Base-by-base conservation (phyloP, 2,797 vertebrate species). In the Sciurus vulgaris region DNA sequence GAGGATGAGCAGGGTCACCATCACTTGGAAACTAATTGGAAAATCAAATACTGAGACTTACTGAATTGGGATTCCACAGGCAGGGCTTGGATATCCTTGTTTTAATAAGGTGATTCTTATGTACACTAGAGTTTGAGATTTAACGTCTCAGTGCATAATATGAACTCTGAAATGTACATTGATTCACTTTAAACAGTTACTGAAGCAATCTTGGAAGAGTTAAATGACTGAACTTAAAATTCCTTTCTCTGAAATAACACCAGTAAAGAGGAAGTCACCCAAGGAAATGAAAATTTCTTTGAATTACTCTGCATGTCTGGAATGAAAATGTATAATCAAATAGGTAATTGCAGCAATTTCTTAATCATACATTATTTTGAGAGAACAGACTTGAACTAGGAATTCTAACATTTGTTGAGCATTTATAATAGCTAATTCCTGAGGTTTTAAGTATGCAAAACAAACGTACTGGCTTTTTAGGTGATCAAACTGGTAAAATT, bases 241-340 rank as follows among this genome's bases (percentile, higher is more conserved):
- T 94, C 20, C 41, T 61, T 70, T 73, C 56, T 73, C 47, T 76
- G 72, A 89, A 84, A 89, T 78, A 49, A 28, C 61, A 51, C 51
- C 63, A 77, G 30, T 76, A 77, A 79, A 86, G 33, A 89, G 33
- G 56, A 59, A 69, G 38, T 89, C 61, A 61, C 41, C 33, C 9
- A 69, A 69, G 78, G 72, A 89, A 69, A 94, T 70, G 22, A 84
- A 84, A 77, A 26, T 85, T 59, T 90, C 51, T 70, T 90, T 85
- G 79, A 90, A 78, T 89, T 89, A 90, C 41, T 78, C 18, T 78
- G 77, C 51, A 78, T 70, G 14, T 88, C 38, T 90, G 33, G 49
- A 89, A 69, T 49, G 72, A 85, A 33, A 89, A 94, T 70, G 38
- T 84, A 59, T 89, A 41, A 89, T 77, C 79, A 90, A 89, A 94